Base-by-base conservation (phyloP, 2,113 vertebrate species). In the Jacana jacana region DNA sequence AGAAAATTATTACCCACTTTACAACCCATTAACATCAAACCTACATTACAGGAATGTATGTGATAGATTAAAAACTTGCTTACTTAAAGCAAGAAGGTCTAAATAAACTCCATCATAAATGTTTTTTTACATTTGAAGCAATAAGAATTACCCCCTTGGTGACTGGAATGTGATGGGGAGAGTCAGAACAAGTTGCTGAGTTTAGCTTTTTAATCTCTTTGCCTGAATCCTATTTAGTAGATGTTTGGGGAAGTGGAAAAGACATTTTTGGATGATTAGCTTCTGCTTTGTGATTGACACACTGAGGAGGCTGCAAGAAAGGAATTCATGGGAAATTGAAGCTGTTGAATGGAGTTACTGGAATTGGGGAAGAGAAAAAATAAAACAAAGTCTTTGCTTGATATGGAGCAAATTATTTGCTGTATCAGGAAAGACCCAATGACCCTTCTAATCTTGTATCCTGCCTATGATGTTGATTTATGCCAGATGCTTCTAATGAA, bases 1-100 rank as follows among this genome's bases (percentile, higher is more conserved):
- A 95, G 95, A 97, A 98, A 97, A 97, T 98, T 98, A 98, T 98
- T 98, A 98, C 96, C 98, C 97, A 98, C 98, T 98, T 98, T 98
- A 97, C 97, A 98, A 97, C 90, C 98, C 98, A 98, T 98, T 98
- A 98, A 98, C 97, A 97, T 98, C 97, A 97, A 97, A 95, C 96
- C 75, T 96, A 94, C 96, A 96, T 97, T 97, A 97, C 97, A 97
- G 97, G 95, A 97, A 97, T 97, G 96, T 96, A 96, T 95, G 91
- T 93, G 95, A 95, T 98, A 97, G 95, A 98, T 97, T 97, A 97
- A 97, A 97, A 98, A 98, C 89, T 97, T 98, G 97, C 98, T 98
- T 98, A 97, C 98, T 96, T 97, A 97, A 97, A 95, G 96, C 94
- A 97, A 96, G 96, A 89, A 86, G 82, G 81, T 95, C 95, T 97